Percentiles rank a stretch among this genome's conserved stretches.
phyloP scores from a whole-genome alignment of 1,140 invertebrate species.

The Zophobas morio region DNA sequence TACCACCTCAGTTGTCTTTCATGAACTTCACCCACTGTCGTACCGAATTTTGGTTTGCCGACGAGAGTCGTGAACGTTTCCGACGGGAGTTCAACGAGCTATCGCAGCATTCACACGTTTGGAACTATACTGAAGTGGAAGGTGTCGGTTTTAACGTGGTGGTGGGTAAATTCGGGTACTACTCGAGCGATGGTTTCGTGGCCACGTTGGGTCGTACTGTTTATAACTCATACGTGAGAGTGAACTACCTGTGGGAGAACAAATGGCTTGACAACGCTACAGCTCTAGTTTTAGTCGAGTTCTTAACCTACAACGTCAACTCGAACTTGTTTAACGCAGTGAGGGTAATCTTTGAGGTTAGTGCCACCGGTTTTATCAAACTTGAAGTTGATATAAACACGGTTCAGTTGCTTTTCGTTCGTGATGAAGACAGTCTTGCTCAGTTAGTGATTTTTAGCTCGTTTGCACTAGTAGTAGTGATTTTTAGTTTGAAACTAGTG shows the following conservation, averaged over 20 bases:
- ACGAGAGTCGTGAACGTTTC: constrained; percentile 1
- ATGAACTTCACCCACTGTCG: constrained; percentile 23
- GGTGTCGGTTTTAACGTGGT: constrained; percentile 41
- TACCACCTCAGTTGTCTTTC: constrained; percentile 24
- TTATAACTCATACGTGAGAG: constrained; percentile 56
- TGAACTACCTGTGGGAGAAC: constrained; percentile 54
- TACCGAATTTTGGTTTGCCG: constrained; percentile 29
- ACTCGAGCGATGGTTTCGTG: constrained; percentile 57
- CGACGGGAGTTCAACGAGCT: constrained; percentile 40
- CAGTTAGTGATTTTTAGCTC: constrained; percentile 26
- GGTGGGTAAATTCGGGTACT: constrained; percentile 55
- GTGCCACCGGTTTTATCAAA: constrained; percentile 51
- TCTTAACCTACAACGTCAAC: constrained; percentile 56
- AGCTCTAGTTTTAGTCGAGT: constrained; percentile 55
- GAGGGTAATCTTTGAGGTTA: constrained; percentile 52
- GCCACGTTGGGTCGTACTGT: constrained; percentile 54
- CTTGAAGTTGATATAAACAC: constrained; percentile 43
- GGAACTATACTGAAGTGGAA: constrained; percentile 48
- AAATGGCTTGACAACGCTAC: constrained; percentile 56
- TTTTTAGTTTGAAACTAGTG: constrained; percentile 25
- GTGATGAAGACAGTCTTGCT: constrained; percentile 21
- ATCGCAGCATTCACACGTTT: constrained; percentile 48
- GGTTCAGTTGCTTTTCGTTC: constrained; percentile 38
- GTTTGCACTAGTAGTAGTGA: constrained; percentile 10
- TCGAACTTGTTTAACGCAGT: constrained; percentile 57